These are phyloP conservation scores for Chascanopsetta lugubris DNA, from an alignment of 2,113 vertebrate species.

Conservation along the genomic window DNA sequence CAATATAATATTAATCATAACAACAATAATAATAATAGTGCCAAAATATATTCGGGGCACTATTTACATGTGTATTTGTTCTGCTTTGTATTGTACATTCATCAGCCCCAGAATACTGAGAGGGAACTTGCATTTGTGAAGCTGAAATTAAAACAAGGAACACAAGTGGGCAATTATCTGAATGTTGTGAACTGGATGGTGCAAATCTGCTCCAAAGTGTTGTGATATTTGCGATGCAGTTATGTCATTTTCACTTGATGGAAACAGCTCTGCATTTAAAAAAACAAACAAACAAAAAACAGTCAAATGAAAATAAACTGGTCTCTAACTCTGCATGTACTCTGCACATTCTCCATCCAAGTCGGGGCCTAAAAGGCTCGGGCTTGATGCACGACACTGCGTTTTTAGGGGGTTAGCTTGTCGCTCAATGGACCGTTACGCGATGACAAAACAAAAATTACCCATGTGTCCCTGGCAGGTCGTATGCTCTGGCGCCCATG, in stretches of 20 bases:
- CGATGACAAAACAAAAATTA: conserved; percentile 57
- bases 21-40: background rate
- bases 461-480: conserved; percentile 44
- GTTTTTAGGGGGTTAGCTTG: conserved; percentile 45
- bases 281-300: too few species aligned
- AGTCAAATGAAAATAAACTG: background rate
- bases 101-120: background rate
- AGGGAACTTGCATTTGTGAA: too few species aligned
- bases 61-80: background rate
- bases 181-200: background rate
- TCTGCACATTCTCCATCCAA: too few species aligned
- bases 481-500: conserved; percentile 42
- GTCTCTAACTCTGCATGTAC: background rate
- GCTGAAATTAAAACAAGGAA: too few species aligned
- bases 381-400: conserved; percentile 43
- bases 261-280: too few species aligned
- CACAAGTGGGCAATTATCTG: background rate
- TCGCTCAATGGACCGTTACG: conserved; percentile 47
- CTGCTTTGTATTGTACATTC: background rate
- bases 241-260: too few species aligned
- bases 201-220: background rate
- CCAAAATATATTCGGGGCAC: background rate
- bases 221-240: background rate
- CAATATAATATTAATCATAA: too few species aligned
- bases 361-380: conserved; percentile 41